Conservation (phyloP, 2,797 vertebrate species). For the Lagodon rhomboides region DNA sequence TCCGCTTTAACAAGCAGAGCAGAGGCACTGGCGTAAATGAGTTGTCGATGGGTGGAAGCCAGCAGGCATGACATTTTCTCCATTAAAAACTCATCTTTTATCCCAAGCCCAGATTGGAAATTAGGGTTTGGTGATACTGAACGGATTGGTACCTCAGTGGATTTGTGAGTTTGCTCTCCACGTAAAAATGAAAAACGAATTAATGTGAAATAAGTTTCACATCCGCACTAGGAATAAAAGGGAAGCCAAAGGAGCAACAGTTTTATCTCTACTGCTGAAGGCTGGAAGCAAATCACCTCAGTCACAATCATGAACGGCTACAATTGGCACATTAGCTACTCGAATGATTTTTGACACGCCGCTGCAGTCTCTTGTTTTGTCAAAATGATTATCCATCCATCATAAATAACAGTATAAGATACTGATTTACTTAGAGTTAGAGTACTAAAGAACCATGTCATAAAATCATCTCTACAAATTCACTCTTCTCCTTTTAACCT, state of each 20-base stretch:
- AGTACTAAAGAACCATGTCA: conserved; percentile 3
- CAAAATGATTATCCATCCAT: conserved; percentile 32
- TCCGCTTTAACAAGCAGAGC: conserved; percentile 61
- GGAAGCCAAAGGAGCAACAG: conserved; percentile 46
- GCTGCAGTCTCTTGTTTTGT: conserved; percentile 21
- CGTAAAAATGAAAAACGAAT: conserved; percentile 65
- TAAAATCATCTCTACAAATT: not conserved
- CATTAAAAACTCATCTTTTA: conserved; percentile 77
- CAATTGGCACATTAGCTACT: conserved; percentile 37
- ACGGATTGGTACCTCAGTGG: conserved; percentile 51
- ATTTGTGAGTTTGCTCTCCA: conserved; percentile 60
- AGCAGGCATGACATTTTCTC: conserved; percentile 73
- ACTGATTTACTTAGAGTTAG: conserved; percentile 13
- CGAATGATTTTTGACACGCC: conserved; percentile 24
- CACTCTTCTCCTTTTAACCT: not conserved
- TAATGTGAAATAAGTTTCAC: conserved; percentile 63
- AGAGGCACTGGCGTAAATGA: conserved; percentile 61
- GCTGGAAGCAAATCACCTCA: conserved; percentile 19
- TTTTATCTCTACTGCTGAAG: conserved; percentile 10
- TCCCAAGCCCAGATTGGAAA: conserved; percentile 66
- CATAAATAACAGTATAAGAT: not conserved
- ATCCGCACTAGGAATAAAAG: conserved; percentile 47
- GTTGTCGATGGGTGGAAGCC: conserved; percentile 66
- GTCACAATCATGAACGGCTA: conserved; percentile 35
- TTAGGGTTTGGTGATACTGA: conserved; percentile 57